Percentiles rank a stretch among this genome's conserved stretches.
These are phyloP conservation scores for Columba guinea DNA, from an alignment of 2,797 vertebrate species.

Conservation along the genomic window DNA sequence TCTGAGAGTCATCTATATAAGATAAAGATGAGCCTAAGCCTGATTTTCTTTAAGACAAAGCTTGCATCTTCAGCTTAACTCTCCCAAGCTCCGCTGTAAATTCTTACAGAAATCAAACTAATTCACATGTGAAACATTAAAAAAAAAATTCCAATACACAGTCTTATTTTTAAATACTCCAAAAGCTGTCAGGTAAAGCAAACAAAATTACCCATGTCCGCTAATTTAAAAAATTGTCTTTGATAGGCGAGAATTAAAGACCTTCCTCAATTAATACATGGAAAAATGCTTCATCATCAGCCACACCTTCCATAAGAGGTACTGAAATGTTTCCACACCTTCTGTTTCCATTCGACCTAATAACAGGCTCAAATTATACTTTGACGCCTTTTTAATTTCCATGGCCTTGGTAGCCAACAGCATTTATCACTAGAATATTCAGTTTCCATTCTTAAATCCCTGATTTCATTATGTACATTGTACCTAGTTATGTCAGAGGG, in stretches of 20 bases:
- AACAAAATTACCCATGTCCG: background rate
- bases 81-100: background rate
- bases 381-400: background rate
- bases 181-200: background rate
- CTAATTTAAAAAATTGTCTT: background rate
- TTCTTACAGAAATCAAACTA: background rate
- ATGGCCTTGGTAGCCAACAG: background rate
- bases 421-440: background rate
- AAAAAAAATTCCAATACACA: background rate
- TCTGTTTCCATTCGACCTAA: background rate
- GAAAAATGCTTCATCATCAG: background rate
- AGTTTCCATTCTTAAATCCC: background rate
- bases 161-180: background rate
- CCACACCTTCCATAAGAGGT: background rate
- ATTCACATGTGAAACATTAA: background rate
- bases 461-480: background rate
- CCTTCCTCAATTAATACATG: background rate
- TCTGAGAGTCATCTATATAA: background rate
- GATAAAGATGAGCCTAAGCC: background rate
- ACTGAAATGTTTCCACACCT: background rate
- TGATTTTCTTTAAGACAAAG: background rate
- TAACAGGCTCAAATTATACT: background rate
- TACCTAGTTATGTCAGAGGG: background rate
- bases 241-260: background rate
- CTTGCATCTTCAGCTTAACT: background rate